Evolutionary conservation across 64 coral and sea anemone genomes (phyloP), one percentile per base, ranked within the genome.

Genomic region (Pocillopora damicornis): DNA sequence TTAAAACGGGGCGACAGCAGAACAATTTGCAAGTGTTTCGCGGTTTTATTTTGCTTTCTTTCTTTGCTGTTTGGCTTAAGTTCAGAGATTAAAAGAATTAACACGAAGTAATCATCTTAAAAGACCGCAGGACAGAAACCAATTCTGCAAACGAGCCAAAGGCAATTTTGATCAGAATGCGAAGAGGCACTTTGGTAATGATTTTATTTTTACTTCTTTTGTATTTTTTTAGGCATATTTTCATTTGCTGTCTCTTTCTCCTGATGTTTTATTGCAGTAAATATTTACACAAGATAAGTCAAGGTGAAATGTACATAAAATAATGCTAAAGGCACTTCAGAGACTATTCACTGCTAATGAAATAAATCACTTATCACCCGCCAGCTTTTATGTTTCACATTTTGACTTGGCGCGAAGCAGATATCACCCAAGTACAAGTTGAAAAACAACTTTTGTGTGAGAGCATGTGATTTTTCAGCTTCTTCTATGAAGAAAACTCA

Each of bases 241-340:
- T 1, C 67, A 71, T 71, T 22, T 23, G 67, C 5, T 71, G n/a
- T 23, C 67, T 71, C 67, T 71, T 71, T 71, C 11, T 20, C 25
- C 7, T 11, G 25, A 71, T 30, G 67, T 23, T 30, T n/a, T 71
- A 30, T 11, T 1, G 18, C 11, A 71, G 67, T 71, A 71, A 71
- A 71, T 71, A 71, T 71, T 71, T 71, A 71, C 67, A 71, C 42
- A 71, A 71, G 67, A 71, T 71, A 71, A 71, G 67, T 71, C 67
- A 71, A 51, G 37, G n/a, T 58, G 17, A 78, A 58, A 22, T 26
- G 42, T 58, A 78, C 18, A 78, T 45, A 78, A 71, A 71, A 71
- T 71, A 71, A 71, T 71, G 67, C 67, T 71, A 71, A 71, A 71
- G 67, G 67, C 67, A 71, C 67, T 71, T 71, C 67, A 22, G 42